Percentiles rank a stretch among this genome's conserved stretches.
Evolutionary conservation across 2,888 invertebrate species (phyloP).

Genomic region (Stenodema calcarata): DNA sequence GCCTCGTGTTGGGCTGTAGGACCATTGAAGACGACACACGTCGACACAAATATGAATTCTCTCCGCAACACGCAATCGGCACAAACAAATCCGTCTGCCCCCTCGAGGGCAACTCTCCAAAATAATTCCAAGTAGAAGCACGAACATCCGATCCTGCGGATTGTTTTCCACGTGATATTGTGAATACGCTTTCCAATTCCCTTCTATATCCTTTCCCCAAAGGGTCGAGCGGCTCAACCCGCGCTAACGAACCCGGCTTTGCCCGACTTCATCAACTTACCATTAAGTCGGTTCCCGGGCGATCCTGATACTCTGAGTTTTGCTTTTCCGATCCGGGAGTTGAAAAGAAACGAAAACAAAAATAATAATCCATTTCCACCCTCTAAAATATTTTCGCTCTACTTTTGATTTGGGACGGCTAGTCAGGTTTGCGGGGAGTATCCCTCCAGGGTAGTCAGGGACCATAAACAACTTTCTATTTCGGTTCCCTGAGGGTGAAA

Average conservation of each 20-base stretch:
- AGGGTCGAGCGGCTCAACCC: background rate
- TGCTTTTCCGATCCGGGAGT: background rate
- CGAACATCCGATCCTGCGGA: background rate
- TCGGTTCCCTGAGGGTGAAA: background rate
- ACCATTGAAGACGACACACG: no score
- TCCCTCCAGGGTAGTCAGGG: background rate
- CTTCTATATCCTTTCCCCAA: background rate
- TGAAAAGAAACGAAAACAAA: background rate
- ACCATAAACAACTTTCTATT: background rate
- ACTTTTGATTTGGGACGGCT: background rate
- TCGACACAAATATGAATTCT: background rate
- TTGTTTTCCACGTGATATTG: background rate
- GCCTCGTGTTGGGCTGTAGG: no score
- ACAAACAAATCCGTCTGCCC: background rate
- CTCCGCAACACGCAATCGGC: background rate
- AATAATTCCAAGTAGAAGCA: background rate
- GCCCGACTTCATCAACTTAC: background rate
- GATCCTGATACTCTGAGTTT: background rate
- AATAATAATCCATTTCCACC: background rate
- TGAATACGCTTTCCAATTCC: background rate
- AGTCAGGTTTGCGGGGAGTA: background rate
- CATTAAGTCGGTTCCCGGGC: background rate
- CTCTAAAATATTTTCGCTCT: background rate
- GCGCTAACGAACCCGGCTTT: background rate
- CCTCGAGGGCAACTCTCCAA: background rate